Percentiles rank a stretch among this genome's conserved stretches.
Evolutionary conservation across 2,113 vertebrate species (phyloP).

Genomic region (Ameiurus melas): DNA sequence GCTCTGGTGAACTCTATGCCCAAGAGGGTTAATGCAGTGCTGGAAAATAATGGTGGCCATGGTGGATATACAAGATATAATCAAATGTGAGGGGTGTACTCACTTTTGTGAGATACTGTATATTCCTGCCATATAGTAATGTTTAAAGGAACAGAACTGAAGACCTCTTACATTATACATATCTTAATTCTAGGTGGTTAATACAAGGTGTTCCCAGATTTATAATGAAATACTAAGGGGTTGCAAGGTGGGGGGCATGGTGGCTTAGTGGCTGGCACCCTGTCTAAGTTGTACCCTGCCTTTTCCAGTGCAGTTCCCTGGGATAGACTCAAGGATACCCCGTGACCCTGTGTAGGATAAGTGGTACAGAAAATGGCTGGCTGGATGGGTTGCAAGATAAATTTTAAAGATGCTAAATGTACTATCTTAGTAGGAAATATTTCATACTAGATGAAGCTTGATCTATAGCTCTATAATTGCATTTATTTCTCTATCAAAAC

Average conservation of each 20-base stretch:
- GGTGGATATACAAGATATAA: too few species aligned
- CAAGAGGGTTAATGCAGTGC: too few species aligned
- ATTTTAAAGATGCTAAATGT: not conserved
- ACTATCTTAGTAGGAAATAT: not conserved
- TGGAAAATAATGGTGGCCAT: too few species aligned
- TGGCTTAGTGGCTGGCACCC: too few species aligned
- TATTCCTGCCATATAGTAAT: not conserved
- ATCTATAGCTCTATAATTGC: not conserved
- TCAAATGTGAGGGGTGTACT: too few species aligned
- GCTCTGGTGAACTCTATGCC: too few species aligned
- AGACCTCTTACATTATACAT: not conserved
- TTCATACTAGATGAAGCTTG: not conserved
- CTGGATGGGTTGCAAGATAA: not conserved
- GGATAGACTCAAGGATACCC: too few species aligned
- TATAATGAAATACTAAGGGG: not conserved
- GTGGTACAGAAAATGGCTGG: too few species aligned
- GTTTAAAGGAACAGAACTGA: not conserved
- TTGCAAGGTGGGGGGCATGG: not conserved
- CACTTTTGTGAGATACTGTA: too few species aligned
- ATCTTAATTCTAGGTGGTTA: not conserved
- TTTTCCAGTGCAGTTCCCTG: too few species aligned
- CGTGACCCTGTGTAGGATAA: too few species aligned
- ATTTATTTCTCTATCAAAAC: not conserved
- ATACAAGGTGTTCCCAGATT: not conserved
- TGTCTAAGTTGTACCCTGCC: too few species aligned